Evolutionary conservation across 64 coral and sea anemone genomes (phyloP).

Genomic region (Montipora foliosa): DNA sequence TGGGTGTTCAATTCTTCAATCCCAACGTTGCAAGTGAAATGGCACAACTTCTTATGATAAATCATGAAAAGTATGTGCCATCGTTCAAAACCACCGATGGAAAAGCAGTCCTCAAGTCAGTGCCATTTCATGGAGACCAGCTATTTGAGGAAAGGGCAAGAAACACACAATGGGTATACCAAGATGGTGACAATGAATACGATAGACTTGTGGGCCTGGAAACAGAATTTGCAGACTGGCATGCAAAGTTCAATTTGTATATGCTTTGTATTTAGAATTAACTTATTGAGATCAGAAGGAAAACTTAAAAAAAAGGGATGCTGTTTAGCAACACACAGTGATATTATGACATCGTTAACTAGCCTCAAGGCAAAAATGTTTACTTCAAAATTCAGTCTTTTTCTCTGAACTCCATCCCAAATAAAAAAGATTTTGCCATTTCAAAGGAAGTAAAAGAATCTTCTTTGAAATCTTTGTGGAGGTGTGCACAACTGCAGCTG

Average conservation of each 20-base stretch:
- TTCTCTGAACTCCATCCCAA: not conserved
- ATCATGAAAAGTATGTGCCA: constrained; percentile 63
- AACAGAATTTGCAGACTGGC: constrained; percentile 59
- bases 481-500: constrained; percentile 9
- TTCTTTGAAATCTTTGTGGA: not conserved
- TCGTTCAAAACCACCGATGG: not conserved
- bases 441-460: constrained; percentile 8
- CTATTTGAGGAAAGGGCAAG: constrained; percentile 36
- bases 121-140: constrained; percentile 40
- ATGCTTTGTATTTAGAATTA: constrained; percentile 14
- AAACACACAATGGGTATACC: constrained; percentile 24
- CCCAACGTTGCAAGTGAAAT: constrained; percentile 60
- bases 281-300: not conserved
- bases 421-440: not conserved
- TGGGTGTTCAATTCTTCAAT: constrained; percentile 38
- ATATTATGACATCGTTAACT: not conserved
- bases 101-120: not conserved
- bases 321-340: not conserved
- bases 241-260: constrained; percentile 54
- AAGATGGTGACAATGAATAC: constrained; percentile 17
- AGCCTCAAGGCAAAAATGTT: constrained; percentile 6
- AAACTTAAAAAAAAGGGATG: not conserved
- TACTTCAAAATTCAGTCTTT: constrained; percentile 2
- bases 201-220: constrained; percentile 19
- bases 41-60: constrained; percentile 47